Percentiles rank a stretch among this genome's conserved stretches.
Evolutionary conservation across 2,797 vertebrate genomes (phyloP).

Genomic region (Neomorphus geoffroyi): DNA sequence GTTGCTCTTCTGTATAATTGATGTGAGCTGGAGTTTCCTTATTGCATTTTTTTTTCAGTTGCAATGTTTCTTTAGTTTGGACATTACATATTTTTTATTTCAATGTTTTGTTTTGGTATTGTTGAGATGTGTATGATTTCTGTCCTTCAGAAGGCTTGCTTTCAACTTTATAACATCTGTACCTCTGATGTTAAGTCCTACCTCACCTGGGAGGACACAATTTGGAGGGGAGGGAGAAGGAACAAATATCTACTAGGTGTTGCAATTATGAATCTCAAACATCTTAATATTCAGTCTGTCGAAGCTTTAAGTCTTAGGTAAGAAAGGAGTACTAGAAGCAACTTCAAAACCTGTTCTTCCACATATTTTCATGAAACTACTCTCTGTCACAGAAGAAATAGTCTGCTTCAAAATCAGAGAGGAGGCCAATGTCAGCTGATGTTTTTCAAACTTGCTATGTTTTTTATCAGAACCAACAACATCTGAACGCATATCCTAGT

Average conservation of each 20-base stretch:
- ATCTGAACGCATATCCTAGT: not conserved
- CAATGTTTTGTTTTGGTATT: not conserved
- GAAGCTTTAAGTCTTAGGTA: not conserved
- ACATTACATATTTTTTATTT: not conserved
- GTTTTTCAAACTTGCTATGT: not conserved
- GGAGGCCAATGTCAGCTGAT: not conserved
- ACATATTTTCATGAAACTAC: not conserved
- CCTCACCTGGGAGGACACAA: not conserved
- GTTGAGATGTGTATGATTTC: not conserved
- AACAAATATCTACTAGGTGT: not conserved
- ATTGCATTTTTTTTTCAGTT: not conserved
- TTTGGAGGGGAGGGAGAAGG: not conserved
- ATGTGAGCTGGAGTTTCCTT: not conserved
- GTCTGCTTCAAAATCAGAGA: not conserved
- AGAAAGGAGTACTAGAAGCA: not conserved
- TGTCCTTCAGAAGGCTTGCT: not conserved
- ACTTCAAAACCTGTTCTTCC: not conserved
- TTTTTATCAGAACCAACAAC: not conserved
- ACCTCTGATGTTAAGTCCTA: not conserved
- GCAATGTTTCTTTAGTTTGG: not conserved
- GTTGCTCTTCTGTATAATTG: not conserved
- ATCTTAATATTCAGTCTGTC: not conserved
- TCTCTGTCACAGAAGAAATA: not conserved
- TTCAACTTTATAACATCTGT: not conserved
- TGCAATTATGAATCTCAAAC: not conserved